phyloP scores from a whole-genome alignment of 2,888 invertebrate genomes.

The Linnaemya vulpina region DNA sequence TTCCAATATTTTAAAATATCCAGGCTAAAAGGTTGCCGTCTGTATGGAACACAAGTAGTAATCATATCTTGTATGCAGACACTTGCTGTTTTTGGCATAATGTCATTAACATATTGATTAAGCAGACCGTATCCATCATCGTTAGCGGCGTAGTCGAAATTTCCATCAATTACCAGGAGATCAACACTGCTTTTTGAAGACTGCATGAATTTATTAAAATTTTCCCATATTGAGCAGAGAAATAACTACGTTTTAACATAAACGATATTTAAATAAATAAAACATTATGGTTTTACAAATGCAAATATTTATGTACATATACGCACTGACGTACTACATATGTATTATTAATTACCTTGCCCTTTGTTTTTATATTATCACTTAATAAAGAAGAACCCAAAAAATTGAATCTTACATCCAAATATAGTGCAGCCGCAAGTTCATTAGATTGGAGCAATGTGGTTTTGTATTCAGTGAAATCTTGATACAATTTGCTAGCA shows the following conservation, averaged over 20 bases:
- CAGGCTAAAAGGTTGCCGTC: constrained; percentile 31
- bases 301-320: too few species aligned
- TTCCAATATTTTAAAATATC: constrained; percentile 51
- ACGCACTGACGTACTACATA: too few species aligned
- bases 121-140: constrained; percentile 52
- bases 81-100: constrained; percentile 18
- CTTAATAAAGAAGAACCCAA: constrained; percentile 33
- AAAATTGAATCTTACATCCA: constrained; percentile 54
- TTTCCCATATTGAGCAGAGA: constrained; percentile 11
- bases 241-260: background rate
- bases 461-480: background rate
- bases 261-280: background rate
- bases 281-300: background rate
- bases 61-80: constrained; percentile 18
- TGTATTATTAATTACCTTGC: constrained; percentile 24
- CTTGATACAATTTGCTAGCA: constrained; percentile 23
- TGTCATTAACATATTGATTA: constrained; percentile 41
- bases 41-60: constrained; percentile 14
- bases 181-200: background rate
- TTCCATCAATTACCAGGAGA: background rate
- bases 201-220: constrained; percentile 10
- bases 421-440: constrained; percentile 41
- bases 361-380: constrained; percentile 15
- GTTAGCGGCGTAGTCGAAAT: background rate
- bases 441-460: constrained; percentile 8